Evolutionary conservation across 2,888 invertebrate genomes (phyloP), one percentile per base, ranked within the genome.

Genomic region (Thereva nobilitata): DNA sequence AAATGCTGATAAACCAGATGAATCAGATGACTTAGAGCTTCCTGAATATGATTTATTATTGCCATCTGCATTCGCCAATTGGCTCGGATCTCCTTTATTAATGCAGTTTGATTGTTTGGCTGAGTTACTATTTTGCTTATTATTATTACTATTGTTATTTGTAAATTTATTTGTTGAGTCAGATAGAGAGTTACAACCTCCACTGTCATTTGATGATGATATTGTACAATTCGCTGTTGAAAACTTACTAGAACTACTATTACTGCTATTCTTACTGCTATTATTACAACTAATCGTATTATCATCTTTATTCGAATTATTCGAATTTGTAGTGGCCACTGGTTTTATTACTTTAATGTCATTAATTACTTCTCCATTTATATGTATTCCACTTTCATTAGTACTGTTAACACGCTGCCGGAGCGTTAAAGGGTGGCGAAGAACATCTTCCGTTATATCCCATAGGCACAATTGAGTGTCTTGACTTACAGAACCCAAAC

Each of bases 381-480:
- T 37, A 9, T 65, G 57, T 23, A 45, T 42, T 9, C 59, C 54
- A 77, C 75, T 12, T 61, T 77, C 77, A 35, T 67, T 69, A 10
- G 50, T 57, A 59, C 76, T 77, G 68, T 76, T 78, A n/a, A 78
- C 77, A n/a, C 79, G 78, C 64, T 79, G 80, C 3, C 80, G 73
- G 55, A 80, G 69, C 23, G 78, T 74, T 55, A 80, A 66, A 5
- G 92, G 91, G 75, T 91, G 91, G 73, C 89, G 84, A 66, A 99
- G 82, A 67, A 96, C 89, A 77, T 99, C 98, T 78, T 97, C 96
- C 9, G 97, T 97, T 68, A 99, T 87, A 79, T 99, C 99, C 99
- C 99, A 99, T 71, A 99, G 84, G 82, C 98, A 98, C 72, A 99
- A 83, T 80, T 96, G 95, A 50, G 98, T 98, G 82, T 99, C 99